Evolutionary conservation across 2,113 vertebrate species (phyloP).

Genomic region (Parus major): DNA sequence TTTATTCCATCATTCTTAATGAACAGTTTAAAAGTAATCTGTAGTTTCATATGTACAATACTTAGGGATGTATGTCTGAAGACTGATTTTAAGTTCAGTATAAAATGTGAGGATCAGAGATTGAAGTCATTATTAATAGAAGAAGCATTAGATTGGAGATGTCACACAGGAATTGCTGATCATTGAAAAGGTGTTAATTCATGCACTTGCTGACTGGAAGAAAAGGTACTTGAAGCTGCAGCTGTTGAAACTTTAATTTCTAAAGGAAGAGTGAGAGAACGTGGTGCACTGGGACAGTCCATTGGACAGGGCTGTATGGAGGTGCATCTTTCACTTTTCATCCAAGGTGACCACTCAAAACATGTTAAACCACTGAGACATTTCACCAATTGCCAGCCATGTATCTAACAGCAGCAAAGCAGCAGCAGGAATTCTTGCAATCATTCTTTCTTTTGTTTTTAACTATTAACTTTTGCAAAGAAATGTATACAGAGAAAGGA

Average conservation of each 20-base stretch:
- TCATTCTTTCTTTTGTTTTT: neutral
- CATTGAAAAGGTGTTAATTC: neutral
- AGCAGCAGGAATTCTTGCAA: neutral
- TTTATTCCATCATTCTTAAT: neutral
- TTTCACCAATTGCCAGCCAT: neutral
- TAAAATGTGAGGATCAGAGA: neutral
- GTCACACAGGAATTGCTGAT: neutral
- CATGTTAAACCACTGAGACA: neutral
- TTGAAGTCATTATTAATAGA: neutral
- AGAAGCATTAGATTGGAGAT: neutral
- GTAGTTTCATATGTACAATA: neutral
- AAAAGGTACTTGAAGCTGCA: neutral
- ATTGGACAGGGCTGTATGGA: neutral
- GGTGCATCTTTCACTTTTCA: neutral
- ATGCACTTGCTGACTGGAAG: neutral
- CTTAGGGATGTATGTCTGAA: neutral
- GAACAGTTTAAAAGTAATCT: neutral
- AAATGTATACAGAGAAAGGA: neutral
- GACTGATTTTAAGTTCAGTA: neutral
- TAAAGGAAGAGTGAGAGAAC: neutral
- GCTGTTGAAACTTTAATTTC: neutral
- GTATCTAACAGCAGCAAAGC: neutral
- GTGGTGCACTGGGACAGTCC: no score
- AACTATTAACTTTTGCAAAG: neutral
- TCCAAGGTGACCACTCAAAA: neutral